Conservation (phyloP, 2,888 invertebrate species). For the Epirrhoe tristata region DNA sequence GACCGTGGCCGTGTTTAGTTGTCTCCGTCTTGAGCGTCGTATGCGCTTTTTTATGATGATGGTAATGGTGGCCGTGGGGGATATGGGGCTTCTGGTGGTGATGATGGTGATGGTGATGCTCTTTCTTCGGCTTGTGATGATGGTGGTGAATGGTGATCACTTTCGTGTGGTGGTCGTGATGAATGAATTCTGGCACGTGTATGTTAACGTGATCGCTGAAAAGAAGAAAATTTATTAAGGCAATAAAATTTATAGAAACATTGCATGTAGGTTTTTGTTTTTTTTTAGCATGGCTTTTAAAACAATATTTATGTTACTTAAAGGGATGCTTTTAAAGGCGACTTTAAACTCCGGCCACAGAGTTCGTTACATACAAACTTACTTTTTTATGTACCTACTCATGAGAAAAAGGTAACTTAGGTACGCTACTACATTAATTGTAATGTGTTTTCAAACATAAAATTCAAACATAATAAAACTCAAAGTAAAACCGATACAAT, state of each 20-base stretch:
- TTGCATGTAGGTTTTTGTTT: neutral
- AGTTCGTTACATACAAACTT: no score
- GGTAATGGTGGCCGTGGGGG: conserved; percentile 64
- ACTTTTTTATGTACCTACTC: no score
- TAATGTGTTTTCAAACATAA: no score
- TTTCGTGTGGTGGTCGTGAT: conserved; percentile 86
- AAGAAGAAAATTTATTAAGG: conserved; percentile 43
- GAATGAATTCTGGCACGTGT: conserved; percentile 86
- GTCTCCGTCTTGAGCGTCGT: conserved; percentile 61
- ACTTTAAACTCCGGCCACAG: no score
- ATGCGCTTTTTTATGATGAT: conserved; percentile 73
- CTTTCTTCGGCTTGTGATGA: conserved; percentile 79
- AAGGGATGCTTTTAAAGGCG: no score
- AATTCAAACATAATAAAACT: no score
- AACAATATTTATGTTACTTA: no score
- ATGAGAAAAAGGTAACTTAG: no score
- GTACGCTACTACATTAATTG: no score
- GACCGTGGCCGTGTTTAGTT: conserved; percentile 47
- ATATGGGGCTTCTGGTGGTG: conserved; percentile 63
- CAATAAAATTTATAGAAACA: neutral
- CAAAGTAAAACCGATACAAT: no score
- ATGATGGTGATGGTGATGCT: conserved; percentile 72
- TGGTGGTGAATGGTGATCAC: conserved; percentile 85
- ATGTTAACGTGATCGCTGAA: conserved; percentile 85
- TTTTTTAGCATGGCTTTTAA: no score